A percentile compares a stretch with the other conserved stretches of the same genome.
Evolutionary conservation across 2,888 invertebrate genomes (phyloP).

Genomic region (Athalia cordata): DNA sequence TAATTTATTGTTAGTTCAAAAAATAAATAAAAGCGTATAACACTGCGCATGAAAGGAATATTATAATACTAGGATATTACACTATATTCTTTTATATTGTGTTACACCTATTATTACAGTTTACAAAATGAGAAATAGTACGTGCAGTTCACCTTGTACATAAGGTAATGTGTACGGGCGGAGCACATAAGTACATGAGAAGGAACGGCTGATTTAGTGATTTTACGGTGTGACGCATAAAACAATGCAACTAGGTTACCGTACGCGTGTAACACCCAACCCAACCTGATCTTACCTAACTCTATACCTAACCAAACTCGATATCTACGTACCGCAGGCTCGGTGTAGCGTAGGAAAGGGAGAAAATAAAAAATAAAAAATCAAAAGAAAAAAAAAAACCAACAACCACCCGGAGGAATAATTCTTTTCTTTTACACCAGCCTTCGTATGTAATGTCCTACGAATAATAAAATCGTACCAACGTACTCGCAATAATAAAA

Average conservation of each 20-base stretch:
- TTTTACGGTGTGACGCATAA: slow-evolving; percentile 38
- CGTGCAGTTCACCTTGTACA: neutral
- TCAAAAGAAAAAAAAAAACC: neutral
- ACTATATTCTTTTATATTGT: no score
- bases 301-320: neutral
- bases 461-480: no score
- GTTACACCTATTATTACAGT: neutral
- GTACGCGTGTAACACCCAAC: neutral
- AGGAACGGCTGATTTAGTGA: slow-evolving; percentile 39
- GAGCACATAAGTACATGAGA: neutral
- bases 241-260: slow-evolving; percentile 42
- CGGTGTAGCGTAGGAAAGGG: neutral
- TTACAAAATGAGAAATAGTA: neutral
- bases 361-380: neutral
- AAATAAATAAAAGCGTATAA: no score
- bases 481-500: no score
- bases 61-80: no score
- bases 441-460: no score
- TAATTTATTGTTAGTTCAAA: no score
- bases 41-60: no score
- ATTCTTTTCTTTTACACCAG: neutral
- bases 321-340: neutral
- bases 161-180: neutral
- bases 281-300: neutral
- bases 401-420: neutral